Conservation (phyloP, 2,113 vertebrate genomes). For the Colius striatus region DNA sequence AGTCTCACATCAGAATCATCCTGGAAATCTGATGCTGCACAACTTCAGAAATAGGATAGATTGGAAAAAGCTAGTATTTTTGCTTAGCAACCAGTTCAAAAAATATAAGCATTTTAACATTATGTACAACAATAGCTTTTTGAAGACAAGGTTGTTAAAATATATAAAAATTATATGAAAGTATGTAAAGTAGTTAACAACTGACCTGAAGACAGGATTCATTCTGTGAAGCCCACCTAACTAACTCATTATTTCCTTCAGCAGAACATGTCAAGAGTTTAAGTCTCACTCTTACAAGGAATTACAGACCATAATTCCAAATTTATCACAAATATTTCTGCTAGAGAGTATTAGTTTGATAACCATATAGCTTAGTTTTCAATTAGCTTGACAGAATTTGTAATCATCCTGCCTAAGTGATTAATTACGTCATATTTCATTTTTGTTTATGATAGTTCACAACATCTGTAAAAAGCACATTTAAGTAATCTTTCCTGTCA, state of each 20-base stretch:
- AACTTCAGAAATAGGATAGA: background rate
- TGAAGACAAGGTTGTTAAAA: background rate
- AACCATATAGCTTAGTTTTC: slow-evolving; percentile 11
- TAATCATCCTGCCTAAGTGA: slow-evolving; percentile 18
- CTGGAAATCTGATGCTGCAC: background rate
- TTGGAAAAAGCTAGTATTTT: background rate
- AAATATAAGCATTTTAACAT: background rate
- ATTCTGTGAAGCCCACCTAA: too few relatives aligned
- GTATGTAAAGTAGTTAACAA: background rate
- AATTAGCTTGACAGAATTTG: slow-evolving; percentile 38
- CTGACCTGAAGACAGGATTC: too few relatives aligned
- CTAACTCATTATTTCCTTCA: background rate
- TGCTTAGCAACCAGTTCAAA: background rate
- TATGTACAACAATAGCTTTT: background rate
- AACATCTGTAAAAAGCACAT: background rate
- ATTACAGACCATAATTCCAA: background rate
- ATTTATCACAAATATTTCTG: background rate
- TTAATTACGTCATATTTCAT: slow-evolving; percentile 39
- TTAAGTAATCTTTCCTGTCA: slow-evolving; percentile 23
- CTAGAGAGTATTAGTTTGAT: background rate
- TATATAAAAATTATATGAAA: background rate
- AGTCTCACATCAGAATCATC: background rate
- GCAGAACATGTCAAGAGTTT: background rate
- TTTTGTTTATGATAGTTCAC: slow-evolving; percentile 22
- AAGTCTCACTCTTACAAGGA: background rate